Evolutionary conservation across 2,797 vertebrate genomes (phyloP).

Genomic region (Diplodus puntazzo): DNA sequence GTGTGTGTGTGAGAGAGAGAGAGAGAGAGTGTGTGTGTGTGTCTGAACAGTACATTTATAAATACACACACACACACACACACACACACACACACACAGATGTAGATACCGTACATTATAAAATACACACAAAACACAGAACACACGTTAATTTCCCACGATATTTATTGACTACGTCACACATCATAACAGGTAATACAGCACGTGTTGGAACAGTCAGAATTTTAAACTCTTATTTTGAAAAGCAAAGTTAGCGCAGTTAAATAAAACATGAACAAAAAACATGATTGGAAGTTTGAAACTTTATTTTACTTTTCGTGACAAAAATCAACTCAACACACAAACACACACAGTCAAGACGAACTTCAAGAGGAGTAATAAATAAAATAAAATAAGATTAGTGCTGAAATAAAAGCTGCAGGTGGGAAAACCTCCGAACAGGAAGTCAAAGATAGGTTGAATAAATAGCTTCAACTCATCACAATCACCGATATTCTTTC

Average conservation of each 20-base stretch:
- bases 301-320: neutral
- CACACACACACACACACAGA: neutral
- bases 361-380: neutral
- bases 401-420: neutral
- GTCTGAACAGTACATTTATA: neutral
- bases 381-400: neutral
- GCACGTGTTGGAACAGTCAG: neutral
- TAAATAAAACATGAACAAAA: no score
- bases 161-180: neutral
- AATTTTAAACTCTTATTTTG: conserved; percentile 9
- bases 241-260: conserved; percentile 3
- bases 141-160: neutral
- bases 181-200: conserved; percentile 15
- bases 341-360: neutral
- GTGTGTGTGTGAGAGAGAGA: neutral
- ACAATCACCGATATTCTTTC: no score
- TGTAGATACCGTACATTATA: neutral
- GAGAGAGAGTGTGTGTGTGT: conserved; percentile 21
- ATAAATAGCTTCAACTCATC: no score
- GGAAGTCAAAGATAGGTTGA: no score
- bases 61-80: conserved; percentile 1
- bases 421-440: no score
- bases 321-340: neutral
- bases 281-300: neutral
- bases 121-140: neutral